Evolutionary conservation across 2,113 vertebrate species (phyloP).

Genomic region (Dicentrarchus labrax): DNA sequence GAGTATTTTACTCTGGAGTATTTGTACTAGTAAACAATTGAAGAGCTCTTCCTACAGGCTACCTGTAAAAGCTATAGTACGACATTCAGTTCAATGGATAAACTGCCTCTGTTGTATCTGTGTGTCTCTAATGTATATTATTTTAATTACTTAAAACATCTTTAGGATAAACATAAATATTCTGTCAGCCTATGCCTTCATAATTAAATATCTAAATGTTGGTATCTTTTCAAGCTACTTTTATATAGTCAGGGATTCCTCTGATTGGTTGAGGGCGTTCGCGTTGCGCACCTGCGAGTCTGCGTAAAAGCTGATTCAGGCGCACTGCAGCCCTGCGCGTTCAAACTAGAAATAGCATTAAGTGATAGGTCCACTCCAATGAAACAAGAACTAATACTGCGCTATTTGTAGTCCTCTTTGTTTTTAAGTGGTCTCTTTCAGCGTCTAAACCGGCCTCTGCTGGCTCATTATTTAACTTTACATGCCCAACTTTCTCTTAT

Average conservation of each 20-base stretch:
- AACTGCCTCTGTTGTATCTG: background rate
- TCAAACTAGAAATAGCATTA: fast-evolving
- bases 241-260: background rate
- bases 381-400: background rate
- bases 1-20: no score
- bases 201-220: background rate
- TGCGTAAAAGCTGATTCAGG: background rate
- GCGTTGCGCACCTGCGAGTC: background rate
- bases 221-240: background rate
- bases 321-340: fast-evolving
- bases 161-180: background rate
- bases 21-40: no score
- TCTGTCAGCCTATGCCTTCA: background rate
- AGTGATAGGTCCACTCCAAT: background rate
- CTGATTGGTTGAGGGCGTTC: background rate
- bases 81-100: background rate
- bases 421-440: background rate
- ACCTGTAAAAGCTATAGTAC: no score
- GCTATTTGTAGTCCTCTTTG: background rate
- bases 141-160: background rate
- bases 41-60: background rate
- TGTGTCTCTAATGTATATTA: background rate
- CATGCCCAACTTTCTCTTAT: constrained; percentile 22
- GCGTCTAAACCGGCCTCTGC: background rate
- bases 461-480: background rate